Conservation (phyloP, 1,140 invertebrate species). For the Penaeus japonicus region DNA sequence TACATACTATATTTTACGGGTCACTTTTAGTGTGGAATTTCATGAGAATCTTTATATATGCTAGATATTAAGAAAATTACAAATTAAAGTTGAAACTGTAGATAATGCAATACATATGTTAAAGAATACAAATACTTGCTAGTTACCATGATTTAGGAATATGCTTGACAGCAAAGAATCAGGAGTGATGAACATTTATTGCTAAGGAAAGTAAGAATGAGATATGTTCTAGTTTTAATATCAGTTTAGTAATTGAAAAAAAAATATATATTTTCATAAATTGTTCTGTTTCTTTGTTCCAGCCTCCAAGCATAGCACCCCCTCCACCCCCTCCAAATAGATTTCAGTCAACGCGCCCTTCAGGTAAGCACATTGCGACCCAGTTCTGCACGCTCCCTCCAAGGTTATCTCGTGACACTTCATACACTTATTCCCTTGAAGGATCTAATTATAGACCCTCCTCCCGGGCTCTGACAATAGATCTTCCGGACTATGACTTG, state of each 20-base stretch:
- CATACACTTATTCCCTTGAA: background rate
- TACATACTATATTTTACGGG: too few relatives aligned
- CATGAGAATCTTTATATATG: too few relatives aligned
- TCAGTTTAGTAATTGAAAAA: background rate
- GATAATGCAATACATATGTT: background rate
- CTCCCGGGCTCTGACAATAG: slow-evolving; percentile 11
- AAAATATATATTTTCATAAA: background rate
- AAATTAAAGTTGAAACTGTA: background rate
- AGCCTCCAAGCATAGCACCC: slow-evolving; percentile 30
- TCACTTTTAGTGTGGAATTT: too few relatives aligned
- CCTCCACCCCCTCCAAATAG: slow-evolving; percentile 37
- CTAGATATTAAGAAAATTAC: too few relatives aligned
- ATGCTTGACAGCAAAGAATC: too few relatives aligned
- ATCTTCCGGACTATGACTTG: background rate
- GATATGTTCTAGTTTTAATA: background rate
- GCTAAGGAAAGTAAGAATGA: too few relatives aligned
- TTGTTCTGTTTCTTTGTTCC: background rate
- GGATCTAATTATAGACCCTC: background rate
- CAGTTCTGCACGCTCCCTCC: slow-evolving; percentile 28
- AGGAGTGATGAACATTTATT: too few relatives aligned
- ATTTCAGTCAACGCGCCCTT: slow-evolving; percentile 21
- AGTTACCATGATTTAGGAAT: too few relatives aligned
- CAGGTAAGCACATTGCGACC: slow-evolving; percentile 24
- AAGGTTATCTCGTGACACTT: background rate
- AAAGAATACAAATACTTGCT: too few relatives aligned